Base-by-base conservation (phyloP, 2,888 invertebrate species). In the Euproctis similis region DNA sequence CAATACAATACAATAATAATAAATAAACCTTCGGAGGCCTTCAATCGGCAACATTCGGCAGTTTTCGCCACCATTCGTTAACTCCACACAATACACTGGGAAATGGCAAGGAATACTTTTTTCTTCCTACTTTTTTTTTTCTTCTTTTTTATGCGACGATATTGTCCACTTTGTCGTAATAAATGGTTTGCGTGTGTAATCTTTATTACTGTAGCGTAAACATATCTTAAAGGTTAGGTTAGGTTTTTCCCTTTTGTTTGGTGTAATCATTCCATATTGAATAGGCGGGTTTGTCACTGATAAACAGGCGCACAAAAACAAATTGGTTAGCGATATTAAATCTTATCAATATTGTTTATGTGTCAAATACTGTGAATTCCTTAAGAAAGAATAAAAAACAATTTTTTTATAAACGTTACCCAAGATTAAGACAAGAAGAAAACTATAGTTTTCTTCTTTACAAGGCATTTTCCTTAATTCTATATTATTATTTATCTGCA, bases 121-220 rank as follows among this genome's bases (percentile, higher is more conserved):
- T 24, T 21, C 21, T n/a, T n/a, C n/a, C n/a, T n/a, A 8, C 14
- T 14, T 24, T 8, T 40, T 16, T 34, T 46, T 30, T 26, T 24
- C 24, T 24, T 16, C 18, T 20, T 48, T 52, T 37, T 50, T 52
- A 35, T 37, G 32, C 31, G 36, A 42, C 49, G 42, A 50, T 48
- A 52, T 48, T 52, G 49, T 50, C 49, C 53, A 52, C 42, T 50
- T 52, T 48, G 46, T 34, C 26, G 49, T 52, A 40, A 50, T 49
- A 50, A 52, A 52, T 50, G 49, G 53, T 27, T 26, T 27, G 39
- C 32, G 42, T 42, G 49, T 45, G 49, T 50, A 50, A 50, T 50
- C 49, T 50, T 50, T 50, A 52, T 48, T 50, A 48, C 49, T 36
- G 36, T 42, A 40, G 37, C 49, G 49, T 52, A 50, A 50, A 52